Percentiles rank a stretch among this genome's conserved stretches.
Conservation (phyloP, 1,140 invertebrate species). For the roundworm (Caenorhabditis elegans) region DNA sequence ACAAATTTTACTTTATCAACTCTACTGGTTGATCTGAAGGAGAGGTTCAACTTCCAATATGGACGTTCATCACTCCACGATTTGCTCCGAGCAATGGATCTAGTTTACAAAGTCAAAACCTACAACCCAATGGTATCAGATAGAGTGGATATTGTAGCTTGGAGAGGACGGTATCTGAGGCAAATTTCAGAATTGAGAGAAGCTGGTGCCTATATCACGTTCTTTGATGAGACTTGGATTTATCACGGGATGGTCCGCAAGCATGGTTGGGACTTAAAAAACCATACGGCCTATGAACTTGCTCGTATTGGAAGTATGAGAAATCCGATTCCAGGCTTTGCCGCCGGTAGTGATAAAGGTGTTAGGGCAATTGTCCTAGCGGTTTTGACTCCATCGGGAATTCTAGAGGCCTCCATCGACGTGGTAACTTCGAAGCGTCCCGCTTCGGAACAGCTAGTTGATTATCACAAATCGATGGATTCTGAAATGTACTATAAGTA, state of each 20-base stretch:
- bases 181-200: neutral
- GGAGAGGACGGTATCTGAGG: neutral
- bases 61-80: neutral
- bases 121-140: neutral
- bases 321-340: neutral
- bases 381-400: neutral
- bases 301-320: neutral
- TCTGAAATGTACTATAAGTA: neutral
- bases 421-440: neutral
- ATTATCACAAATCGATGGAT: neutral
- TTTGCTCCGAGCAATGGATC: neutral
- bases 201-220: neutral
- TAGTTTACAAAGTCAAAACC: neutral
- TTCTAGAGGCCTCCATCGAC: neutral
- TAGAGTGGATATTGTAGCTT: neutral
- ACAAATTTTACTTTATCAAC: neutral
- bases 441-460: neutral
- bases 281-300: neutral
- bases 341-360: neutral
- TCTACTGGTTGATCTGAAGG: neutral
- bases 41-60: neutral
- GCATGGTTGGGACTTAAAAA: neutral
- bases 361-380: neutral
- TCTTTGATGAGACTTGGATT: neutral
- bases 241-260: neutral